Conservation (phyloP, 2,113 vertebrate species). For the Peucedramus taeniatus region DNA sequence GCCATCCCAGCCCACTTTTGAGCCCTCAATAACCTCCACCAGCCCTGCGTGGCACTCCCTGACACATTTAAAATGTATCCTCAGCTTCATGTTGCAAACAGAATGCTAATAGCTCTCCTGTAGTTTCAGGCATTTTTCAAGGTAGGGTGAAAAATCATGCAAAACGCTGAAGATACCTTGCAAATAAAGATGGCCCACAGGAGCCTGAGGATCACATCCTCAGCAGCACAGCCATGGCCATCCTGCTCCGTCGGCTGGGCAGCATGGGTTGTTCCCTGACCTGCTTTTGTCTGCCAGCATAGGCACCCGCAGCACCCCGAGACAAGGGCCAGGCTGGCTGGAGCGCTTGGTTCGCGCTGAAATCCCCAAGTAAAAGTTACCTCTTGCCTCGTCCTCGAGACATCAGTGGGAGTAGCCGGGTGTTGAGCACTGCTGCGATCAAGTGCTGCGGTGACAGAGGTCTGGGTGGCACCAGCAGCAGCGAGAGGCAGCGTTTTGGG, state of each 20-base stretch:
- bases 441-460: background rate
- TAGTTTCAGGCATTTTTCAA: background rate
- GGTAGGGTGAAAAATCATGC: background rate
- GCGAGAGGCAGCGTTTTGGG: background rate
- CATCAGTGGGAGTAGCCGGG: background rate
- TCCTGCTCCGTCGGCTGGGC: background rate
- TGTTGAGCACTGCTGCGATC: background rate
- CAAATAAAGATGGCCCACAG: background rate
- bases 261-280: background rate
- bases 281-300: fast-evolving
- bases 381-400: background rate
- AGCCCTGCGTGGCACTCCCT: background rate
- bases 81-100: background rate
- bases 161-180: background rate
- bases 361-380: background rate
- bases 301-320: background rate
- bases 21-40: background rate
- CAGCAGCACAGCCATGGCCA: fast-evolving
- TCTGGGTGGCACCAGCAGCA: background rate
- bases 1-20: background rate
- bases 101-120: background rate
- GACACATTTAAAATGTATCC: background rate
- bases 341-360: background rate
- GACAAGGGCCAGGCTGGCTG: background rate
- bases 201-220: background rate